Evolutionary conservation across 2,888 invertebrate species (phyloP), one percentile per base, ranked within the genome.

Genomic region (Penaeus monodon): DNA sequence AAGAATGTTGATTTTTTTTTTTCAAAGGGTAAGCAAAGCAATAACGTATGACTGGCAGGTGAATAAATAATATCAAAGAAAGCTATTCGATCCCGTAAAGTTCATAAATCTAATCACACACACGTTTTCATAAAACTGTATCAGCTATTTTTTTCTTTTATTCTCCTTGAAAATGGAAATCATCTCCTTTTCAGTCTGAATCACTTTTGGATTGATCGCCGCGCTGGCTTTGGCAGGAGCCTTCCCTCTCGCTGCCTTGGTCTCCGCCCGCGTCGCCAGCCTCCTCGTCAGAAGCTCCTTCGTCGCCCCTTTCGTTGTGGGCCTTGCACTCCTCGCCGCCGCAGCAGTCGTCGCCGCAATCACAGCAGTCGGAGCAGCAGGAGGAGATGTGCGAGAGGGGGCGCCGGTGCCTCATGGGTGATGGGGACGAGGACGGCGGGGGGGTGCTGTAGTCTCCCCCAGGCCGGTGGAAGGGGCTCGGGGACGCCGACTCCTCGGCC

Each of bases 321-420:
- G 57, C 57, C 57, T 57, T 57, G 57, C 57, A 57, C 2, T 57
- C 57, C 14, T 29, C 27, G 73, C 29, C 73, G 8, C 10, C 20
- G 3, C 17, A 22, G 12, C 24, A 14, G 29, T 68, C 77, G n/a
- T 49, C 49, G 29, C 44, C 76, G n/a, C 68, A 49, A 6, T 70
- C 70, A 49, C 79, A 84, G 63, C 84, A 84, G 17, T 63, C 79
- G 24, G 84, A 84, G n/a, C 79, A 79, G 38, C 84, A 84, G 63
- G 84, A 84, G 24, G 84, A 84, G 66, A 84, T 84, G 70, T 79
- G 78, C 24, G 84, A 84, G 22, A 84, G 70, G 6, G 84, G 79
- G n/a, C 84, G 84, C 4, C 63, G 27, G 14, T n/a, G 77, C 27
- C 77, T 77, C 57, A 57, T 57, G 27, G 77, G 77, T 4, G 77